A percentile compares a stretch with the other conserved stretches of the same genome.
Evolutionary conservation across 2,888 invertebrate species (phyloP).

Genomic region (Acanthacorydalis orientalis): DNA sequence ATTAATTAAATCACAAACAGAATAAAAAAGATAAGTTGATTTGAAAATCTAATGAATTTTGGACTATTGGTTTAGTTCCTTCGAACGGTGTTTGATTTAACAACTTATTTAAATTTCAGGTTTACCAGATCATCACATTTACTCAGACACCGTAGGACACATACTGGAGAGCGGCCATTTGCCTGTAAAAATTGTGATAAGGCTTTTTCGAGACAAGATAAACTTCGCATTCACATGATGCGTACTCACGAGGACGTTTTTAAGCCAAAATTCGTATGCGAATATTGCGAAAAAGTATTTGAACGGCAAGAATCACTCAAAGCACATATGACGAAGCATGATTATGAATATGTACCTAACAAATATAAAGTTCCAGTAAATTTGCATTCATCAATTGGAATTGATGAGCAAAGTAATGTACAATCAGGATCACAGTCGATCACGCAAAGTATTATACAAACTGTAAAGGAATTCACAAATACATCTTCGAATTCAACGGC

Average conservation of each 20-base stretch:
- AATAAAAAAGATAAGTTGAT: too few relatives aligned
- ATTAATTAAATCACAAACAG: too few relatives aligned
- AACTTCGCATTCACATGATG: conserved; percentile 1
- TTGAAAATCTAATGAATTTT: too few relatives aligned
- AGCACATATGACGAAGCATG: background rate
- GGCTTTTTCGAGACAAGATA: conserved; percentile 3
- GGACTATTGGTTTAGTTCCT: too few relatives aligned
- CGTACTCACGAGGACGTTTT: background rate
- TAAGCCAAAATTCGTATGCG: background rate
- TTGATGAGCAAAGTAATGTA: background rate
- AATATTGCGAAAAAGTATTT: background rate
- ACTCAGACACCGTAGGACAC: background rate
- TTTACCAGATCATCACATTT: conserved; percentile 1
- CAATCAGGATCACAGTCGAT: background rate
- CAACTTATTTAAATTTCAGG: background rate
- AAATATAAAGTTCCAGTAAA: background rate
- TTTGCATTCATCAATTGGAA: background rate
- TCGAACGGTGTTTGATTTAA: too few relatives aligned
- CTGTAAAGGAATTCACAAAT: background rate
- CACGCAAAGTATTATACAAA: conserved; percentile 4
- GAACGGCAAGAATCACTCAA: conserved; percentile 2
- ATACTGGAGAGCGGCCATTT: conserved; percentile 2
- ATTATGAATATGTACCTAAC: background rate
- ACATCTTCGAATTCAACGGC: background rate
- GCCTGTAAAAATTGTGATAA: conserved; percentile 1